Percentiles rank a stretch among this genome's conserved stretches.
Conservation (phyloP, 2,113 vertebrate species). For the Gadus macrocephalus region DNA sequence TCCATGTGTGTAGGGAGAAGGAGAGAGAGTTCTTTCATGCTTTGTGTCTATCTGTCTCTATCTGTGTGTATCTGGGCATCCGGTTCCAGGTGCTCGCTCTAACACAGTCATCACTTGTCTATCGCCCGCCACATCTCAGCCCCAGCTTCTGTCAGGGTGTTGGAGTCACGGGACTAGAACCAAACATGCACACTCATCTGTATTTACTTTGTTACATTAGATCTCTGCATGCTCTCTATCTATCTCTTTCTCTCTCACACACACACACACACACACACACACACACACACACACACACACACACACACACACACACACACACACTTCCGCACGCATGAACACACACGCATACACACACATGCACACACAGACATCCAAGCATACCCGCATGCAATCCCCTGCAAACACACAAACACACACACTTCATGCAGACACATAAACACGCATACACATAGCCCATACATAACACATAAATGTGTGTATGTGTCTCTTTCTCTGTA, state of each 20-base stretch:
- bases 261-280: no score
- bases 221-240: no score
- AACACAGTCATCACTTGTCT: constrained; percentile 50
- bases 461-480: background rate
- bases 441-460: constrained; percentile 3
- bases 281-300: no score
- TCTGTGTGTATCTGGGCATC: constrained; percentile 4
- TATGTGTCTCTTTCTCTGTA: background rate
- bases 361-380: constrained; percentile 39
- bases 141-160: no score
- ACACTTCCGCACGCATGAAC: no score
- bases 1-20: no score
- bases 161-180: no score
- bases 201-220: constrained; percentile 3
- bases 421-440: constrained; percentile 29
- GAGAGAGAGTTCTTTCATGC: no score
- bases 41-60: constrained; percentile 2
- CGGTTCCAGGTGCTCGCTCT: constrained; percentile 45
- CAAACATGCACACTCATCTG: no score
- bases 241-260: no score
- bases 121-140: background rate
- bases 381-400: constrained; percentile 55
- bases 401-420: constrained; percentile 49
- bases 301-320: no score
- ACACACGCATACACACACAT: no score